Percentiles rank a stretch among this genome's conserved stretches.
These are phyloP conservation scores for Pachyseris speciosa DNA, from an alignment of 64 coral and sea anemone species.

Conservation along the genomic window DNA sequence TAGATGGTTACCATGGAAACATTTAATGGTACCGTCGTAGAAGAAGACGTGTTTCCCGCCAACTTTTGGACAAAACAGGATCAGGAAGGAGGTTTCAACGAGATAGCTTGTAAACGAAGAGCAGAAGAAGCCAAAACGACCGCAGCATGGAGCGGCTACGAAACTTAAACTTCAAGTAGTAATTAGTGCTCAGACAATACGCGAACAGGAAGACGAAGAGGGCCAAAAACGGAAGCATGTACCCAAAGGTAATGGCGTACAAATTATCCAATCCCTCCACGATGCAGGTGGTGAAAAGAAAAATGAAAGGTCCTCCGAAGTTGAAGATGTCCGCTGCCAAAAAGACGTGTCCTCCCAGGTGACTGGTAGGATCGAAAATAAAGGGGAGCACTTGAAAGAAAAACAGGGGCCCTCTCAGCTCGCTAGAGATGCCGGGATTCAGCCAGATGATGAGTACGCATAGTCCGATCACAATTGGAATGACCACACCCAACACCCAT, in stretches of 20 bases:
- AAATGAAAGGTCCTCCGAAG: slow-evolving; percentile 73
- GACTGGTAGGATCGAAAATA: slow-evolving; percentile 63
- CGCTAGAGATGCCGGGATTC: slow-evolving; percentile 74
- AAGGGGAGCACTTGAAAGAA: slow-evolving; percentile 84
- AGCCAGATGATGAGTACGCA: slow-evolving; percentile 77
- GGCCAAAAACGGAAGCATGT: slow-evolving; percentile 55
- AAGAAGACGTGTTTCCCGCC: slow-evolving; percentile 64
- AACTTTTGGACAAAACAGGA: slow-evolving; percentile 63
- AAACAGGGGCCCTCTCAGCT: slow-evolving; percentile 80
- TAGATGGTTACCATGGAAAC: slow-evolving; percentile 71
- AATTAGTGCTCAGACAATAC: slow-evolving; percentile 67
- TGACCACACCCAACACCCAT: slow-evolving; percentile 67
- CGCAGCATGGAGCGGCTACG: slow-evolving; percentile 61
- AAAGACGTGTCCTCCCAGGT: slow-evolving; percentile 30
- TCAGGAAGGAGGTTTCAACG: slow-evolving; percentile 65
- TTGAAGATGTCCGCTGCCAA: slow-evolving; percentile 69
- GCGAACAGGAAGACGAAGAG: slow-evolving; percentile 52
- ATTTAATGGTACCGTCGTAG: slow-evolving; percentile 62
- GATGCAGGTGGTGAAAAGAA: slow-evolving; percentile 50
- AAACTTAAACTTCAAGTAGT: slow-evolving; percentile 58
- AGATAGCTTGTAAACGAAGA: slow-evolving; percentile 80
- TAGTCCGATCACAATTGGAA: slow-evolving; percentile 43
- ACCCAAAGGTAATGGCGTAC: slow-evolving; percentile 43
- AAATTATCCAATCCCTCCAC: slow-evolving; percentile 54
- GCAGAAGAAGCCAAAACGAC: slow-evolving; percentile 77